Evolutionary conservation across 2,113 vertebrate species (phyloP), one percentile per base, ranked within the genome.

Genomic region (Carassius gibelio): DNA sequence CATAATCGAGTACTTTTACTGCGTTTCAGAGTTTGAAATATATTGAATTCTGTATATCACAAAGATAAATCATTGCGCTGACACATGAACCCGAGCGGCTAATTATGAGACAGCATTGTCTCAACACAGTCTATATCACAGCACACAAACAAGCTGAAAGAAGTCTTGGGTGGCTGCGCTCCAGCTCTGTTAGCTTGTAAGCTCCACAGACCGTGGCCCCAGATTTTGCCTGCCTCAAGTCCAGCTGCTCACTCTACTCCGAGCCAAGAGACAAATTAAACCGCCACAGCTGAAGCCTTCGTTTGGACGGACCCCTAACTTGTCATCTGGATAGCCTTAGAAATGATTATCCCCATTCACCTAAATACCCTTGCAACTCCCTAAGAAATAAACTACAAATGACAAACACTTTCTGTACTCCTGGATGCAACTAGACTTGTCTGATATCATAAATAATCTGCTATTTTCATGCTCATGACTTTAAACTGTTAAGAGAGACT

Each of bases 221-320:
- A 62, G 75, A 48, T 71, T 59, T 61, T 26, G 75, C 26, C 85
- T 57, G 84, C 76, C 34, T 50, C 82, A 75, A 66, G 48, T 76
- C 82, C 75, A 86, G 81, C 85, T 88, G 75, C 76, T 85, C 71
- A 14, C 48, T 75, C 61, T 36, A 17, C 71, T 85, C 50, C 10
- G 62, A 86, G 75, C 84, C 84, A 86, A 80, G 36, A 82, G 34
- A 75, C 85, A 72, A 80, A 86, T 85, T 77, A 82, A 81, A 77
- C 85, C 6, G 19, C 57, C 55, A 38, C 81, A 61, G 69, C 71
- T 72, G 68, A 75, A 80, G 82, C 59, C 59, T 86, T 84, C 82
- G 17, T 50, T 72, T 75, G 26, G 36, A 81, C 38, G n/a, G 85
- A 61, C 66, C 34, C 72, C 23, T 38, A 8, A 26, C 30, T 30